Evolutionary conservation across 2,797 vertebrate genomes (phyloP).

Genomic region (Apogon talboti): DNA sequence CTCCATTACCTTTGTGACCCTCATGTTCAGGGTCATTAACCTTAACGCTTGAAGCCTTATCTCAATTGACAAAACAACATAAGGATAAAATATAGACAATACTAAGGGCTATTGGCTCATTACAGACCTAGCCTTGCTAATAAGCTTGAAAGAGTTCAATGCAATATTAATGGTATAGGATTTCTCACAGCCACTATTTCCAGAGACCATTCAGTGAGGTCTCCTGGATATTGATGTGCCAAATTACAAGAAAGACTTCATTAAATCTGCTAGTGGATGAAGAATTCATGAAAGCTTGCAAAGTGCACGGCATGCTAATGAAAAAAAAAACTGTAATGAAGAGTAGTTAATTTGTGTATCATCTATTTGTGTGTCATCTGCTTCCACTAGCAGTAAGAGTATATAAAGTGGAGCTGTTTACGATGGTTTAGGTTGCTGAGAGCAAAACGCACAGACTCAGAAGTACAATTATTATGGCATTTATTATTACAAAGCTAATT

Average conservation of each 20-base stretch:
- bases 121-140: constrained; percentile 72
- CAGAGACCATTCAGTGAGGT: constrained; percentile 72
- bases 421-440: constrained; percentile 35
- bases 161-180: constrained; percentile 81
- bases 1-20: constrained; percentile 40
- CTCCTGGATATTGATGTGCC: constrained; percentile 82
- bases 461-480: constrained; percentile 2
- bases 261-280: constrained; percentile 75
- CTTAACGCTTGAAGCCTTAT: constrained; percentile 38
- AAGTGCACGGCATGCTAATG: constrained; percentile 67
- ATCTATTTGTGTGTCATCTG: constrained; percentile 44
- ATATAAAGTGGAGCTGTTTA: constrained; percentile 22
- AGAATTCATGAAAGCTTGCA: constrained; percentile 75
- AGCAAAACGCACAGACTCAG: constrained; percentile 25
- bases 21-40: constrained; percentile 53
- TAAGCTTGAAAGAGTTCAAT: constrained; percentile 75
- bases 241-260: constrained; percentile 80
- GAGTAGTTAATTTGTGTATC: constrained; percentile 44
- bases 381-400: constrained; percentile 17
- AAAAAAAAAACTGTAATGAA: constrained; percentile 49
- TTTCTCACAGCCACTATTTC: constrained; percentile 74
- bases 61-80: constrained; percentile 62
- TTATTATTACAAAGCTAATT: constrained; percentile 21
- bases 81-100: constrained; percentile 80
- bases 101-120: constrained; percentile 71